Conservation (phyloP, 1,140 invertebrate genomes). For the Lanistes nyassanus region DNA sequence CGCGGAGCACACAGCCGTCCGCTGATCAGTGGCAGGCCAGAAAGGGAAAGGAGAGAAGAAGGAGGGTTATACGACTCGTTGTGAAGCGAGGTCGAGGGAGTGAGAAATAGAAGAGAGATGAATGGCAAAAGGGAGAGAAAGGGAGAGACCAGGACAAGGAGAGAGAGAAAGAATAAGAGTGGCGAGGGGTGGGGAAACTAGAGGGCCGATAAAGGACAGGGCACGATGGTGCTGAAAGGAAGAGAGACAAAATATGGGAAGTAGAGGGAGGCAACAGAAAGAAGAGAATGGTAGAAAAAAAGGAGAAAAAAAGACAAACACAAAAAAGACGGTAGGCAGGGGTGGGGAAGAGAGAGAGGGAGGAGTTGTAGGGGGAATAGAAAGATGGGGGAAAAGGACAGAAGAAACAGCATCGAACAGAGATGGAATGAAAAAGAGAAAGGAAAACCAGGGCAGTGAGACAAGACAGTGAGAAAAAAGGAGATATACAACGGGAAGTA, state of each 20-base stretch:
- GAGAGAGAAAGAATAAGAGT: background rate
- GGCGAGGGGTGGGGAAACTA: background rate
- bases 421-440: background rate
- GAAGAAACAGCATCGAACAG: no score
- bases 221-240: background rate
- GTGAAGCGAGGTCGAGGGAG: background rate
- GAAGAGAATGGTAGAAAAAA: background rate
- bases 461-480: background rate
- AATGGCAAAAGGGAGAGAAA: background rate
- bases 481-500: background rate
- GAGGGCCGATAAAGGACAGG: background rate
- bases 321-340: background rate
- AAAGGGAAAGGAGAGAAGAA: slow-evolving; percentile 5
- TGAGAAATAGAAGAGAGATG: background rate
- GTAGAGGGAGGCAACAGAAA: background rate
- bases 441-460: background rate
- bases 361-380: background rate
- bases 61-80: background rate
- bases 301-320: background rate
- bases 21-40: no score
- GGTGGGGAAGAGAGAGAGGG: slow-evolving; percentile 6
- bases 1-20: no score
- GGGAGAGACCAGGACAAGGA: background rate
- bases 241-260: background rate
- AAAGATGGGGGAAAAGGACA: slow-evolving; percentile 4